Evolutionary conservation across 35 echinoderm and acorn worm species (phyloP), one percentile per base, ranked within the genome.

Genomic region (Apostichopus parvimensis): DNA sequence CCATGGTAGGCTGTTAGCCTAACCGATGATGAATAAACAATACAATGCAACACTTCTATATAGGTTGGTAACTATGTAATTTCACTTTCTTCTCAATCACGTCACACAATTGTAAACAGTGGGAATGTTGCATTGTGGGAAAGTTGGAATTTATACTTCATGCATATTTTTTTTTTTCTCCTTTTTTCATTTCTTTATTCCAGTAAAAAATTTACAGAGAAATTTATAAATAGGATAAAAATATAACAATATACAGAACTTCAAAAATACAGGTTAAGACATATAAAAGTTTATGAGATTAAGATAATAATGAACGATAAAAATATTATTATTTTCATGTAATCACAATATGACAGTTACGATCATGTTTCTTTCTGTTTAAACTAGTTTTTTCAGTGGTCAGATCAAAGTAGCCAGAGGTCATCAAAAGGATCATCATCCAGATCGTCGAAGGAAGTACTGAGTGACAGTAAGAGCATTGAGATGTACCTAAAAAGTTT

Each of bases 351-450:
- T 45, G 34, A 45, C 34, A 45, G 34, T 45, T 22, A 54, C 21
- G 9, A 53, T 28, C 28, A 24, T 53, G 11, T 76, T 56, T 53
- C 28, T 77, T 77, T 86, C 59, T 79, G 13, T 15, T 59, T 9
- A 60, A n/a, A n/a, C n/a, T 87, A 98, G 97, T 98, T 98, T 81
- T 98, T 98, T 91, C 80, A 91, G 91, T 98, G 97, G 97, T 94
- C 97, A 4, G 97, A 98, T 66, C 73, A 95, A 54, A 68, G 88
- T 52, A 91, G 54, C 54, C 25, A 52, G 1, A 54, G 79, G 25
- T 72, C 70, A 13, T 22, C 80, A 9, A 79, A 86, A 17, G 71
- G 53, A 10, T 18, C 87, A 55, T 17, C 21, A 5, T 81, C 79
- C 56, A n/a, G 22, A 79, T 28, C 65, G 58, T 52, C 62, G 17